phyloP scores from a whole-genome alignment of 2,113 vertebrate species.

The Perca schrenkii region DNA sequence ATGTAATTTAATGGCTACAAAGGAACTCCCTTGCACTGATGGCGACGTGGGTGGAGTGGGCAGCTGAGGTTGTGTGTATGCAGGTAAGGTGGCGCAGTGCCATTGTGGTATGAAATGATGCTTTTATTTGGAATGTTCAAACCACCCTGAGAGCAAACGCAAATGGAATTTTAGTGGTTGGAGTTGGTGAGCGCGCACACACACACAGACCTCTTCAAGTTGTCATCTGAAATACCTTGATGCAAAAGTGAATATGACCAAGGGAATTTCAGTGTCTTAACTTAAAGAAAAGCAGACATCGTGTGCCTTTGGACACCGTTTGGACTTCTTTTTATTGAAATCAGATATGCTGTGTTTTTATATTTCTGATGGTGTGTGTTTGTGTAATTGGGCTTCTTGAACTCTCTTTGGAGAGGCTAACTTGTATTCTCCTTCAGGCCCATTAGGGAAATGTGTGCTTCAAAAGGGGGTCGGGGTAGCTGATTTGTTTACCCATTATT shows the following conservation, averaged over 20 bases:
- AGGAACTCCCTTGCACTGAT: background rate
- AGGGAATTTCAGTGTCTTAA: background rate
- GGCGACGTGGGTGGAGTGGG: background rate
- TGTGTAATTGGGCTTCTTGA: conserved; percentile 9
- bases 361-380: background rate
- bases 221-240: conserved; percentile 12
- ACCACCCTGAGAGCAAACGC: conserved; percentile 23
- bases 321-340: background rate
- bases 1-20: background rate
- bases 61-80: conserved; percentile 21
- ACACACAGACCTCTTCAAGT: background rate
- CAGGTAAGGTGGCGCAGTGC: conserved; percentile 3
- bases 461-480: background rate
- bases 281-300: background rate
- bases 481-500: conserved; percentile 5
- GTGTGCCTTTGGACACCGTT: conserved; percentile 3
- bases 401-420: conserved; percentile 1
- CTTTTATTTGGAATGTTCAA: conserved; percentile 8
- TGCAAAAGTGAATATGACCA: background rate
- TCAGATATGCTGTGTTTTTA: background rate
- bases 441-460: conserved; percentile 7
- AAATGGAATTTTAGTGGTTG: conserved; percentile 38
- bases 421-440: background rate
- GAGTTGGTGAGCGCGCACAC: background rate
- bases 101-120: conserved; percentile 23